Percentiles rank a stretch among this genome's conserved stretches.
These are phyloP conservation scores for Probosciger aterrimus DNA, from an alignment of 2,113 vertebrate species.

Conservation along the genomic window DNA sequence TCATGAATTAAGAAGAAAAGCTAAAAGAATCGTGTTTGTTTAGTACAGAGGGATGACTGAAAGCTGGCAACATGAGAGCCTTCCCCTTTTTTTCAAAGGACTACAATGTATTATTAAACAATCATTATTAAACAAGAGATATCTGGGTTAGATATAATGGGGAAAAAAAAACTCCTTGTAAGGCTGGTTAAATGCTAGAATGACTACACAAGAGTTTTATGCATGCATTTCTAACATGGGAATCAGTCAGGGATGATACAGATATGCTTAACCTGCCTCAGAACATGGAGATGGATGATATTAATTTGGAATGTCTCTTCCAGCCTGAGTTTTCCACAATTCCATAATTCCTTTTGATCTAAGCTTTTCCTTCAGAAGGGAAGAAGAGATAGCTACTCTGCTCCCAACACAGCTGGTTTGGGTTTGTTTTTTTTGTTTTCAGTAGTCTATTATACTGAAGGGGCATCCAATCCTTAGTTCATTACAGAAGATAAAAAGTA, in stretches of 20 bases:
- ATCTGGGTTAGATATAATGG: neutral
- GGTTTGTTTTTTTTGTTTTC: accelerated
- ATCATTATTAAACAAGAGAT: neutral
- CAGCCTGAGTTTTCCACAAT: neutral
- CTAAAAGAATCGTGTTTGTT: neutral
- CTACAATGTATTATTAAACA: neutral
- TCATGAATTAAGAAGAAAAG: neutral
- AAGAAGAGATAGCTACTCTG: neutral
- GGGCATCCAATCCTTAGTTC: neutral
- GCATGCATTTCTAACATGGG: neutral
- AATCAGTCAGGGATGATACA: neutral
- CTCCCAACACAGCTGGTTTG: neutral
- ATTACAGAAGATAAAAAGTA: neutral
- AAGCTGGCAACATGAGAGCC: neutral
- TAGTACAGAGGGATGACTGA: neutral
- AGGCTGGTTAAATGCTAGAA: accelerated
- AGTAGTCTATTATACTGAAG: neutral
- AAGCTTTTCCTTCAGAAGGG: neutral
- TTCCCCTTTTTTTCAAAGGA: neutral
- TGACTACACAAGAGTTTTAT: neutral
- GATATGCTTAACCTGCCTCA: neutral
- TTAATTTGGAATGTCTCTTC: neutral
- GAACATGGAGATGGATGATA: neutral
- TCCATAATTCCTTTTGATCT: neutral
- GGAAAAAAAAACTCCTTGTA: neutral